Evolutionary conservation across 2,113 vertebrate species (phyloP).

Genomic region (Triplophysa rosa): DNA sequence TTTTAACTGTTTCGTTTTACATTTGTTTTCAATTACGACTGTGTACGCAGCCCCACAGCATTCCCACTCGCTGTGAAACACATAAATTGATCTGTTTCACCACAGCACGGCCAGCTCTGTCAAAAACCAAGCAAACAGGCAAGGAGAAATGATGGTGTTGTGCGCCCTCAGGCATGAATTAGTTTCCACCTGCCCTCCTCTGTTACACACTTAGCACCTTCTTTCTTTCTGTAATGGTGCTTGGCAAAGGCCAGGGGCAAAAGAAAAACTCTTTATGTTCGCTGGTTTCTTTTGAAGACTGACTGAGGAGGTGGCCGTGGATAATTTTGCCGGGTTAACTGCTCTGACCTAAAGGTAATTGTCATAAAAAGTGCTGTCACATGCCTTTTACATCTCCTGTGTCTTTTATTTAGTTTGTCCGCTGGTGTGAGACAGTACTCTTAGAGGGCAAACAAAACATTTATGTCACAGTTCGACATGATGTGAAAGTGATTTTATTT

Average conservation of each 20-base stretch:
- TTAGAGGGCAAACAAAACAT: conserved; percentile 51
- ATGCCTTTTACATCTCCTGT: conserved; percentile 50
- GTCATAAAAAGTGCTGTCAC: conserved; percentile 53
- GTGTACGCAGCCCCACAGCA: too few species aligned
- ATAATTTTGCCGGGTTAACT: conserved; percentile 58
- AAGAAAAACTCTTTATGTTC: conserved; percentile 55
- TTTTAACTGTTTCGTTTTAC: too few species aligned
- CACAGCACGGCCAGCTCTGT: conserved; percentile 26
- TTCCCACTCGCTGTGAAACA: too few species aligned
- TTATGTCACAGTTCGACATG: conserved; percentile 76
- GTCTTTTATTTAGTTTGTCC: conserved; percentile 42
- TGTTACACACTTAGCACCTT: conserved; percentile 58
- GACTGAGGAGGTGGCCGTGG: conserved; percentile 48
- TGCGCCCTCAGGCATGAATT: conserved; percentile 58
- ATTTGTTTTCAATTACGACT: too few species aligned
- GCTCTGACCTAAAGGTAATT: conserved; percentile 59
- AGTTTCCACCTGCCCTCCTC: conserved; percentile 57
- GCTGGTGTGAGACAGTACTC: background rate
- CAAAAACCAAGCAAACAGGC: conserved; percentile 42
- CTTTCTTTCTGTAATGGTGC: conserved; percentile 56
- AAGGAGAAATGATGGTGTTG: conserved; percentile 55
- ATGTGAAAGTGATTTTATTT: conserved; percentile 48
- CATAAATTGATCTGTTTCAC: conserved; percentile 42
- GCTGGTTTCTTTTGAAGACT: conserved; percentile 51
- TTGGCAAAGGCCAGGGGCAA: conserved; percentile 51